phyloP scores from a whole-genome alignment of 2,113 vertebrate species.

The Triplophysa dalaica region DNA sequence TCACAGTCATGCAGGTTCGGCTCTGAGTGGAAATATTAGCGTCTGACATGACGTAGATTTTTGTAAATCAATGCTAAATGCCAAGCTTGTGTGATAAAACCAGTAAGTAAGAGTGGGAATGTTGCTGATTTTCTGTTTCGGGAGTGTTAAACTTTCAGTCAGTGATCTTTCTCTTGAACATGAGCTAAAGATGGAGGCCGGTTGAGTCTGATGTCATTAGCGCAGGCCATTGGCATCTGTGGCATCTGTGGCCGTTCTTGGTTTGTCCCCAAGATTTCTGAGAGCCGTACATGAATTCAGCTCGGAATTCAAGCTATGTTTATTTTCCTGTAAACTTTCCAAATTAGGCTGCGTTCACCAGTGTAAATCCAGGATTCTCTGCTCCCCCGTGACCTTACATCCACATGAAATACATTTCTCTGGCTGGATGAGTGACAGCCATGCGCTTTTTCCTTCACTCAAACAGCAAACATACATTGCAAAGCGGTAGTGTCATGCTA shows the following conservation, averaged over 20 bases:
- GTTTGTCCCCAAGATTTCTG: slow-evolving; percentile 68
- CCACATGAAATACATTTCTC: slow-evolving; percentile 74
- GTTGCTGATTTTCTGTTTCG: too few species aligned
- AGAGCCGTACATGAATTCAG: slow-evolving; percentile 72
- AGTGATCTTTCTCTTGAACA: slow-evolving; percentile 1
- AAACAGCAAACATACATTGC: too few species aligned
- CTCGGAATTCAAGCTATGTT: slow-evolving; percentile 84
- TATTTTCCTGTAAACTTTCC: slow-evolving; percentile 84
- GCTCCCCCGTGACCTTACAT: slow-evolving; percentile 70
- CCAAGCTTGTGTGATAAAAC: too few species aligned
- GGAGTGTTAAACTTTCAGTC: background rate
- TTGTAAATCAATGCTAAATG: too few species aligned
- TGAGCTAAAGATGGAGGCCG: slow-evolving; percentile 1
- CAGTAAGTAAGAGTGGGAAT: too few species aligned
- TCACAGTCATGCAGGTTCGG: too few species aligned
- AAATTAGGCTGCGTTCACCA: slow-evolving; percentile 92
- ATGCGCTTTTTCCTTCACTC: slow-evolving; percentile 60
- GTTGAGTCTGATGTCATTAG: slow-evolving; percentile 35
- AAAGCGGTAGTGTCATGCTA: too few species aligned
- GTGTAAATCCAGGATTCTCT: slow-evolving; percentile 74
- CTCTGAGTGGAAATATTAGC: too few species aligned
- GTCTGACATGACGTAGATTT: too few species aligned
- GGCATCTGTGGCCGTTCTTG: slow-evolving; percentile 56
- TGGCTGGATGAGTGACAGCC: slow-evolving; percentile 65
- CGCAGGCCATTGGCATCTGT: slow-evolving; percentile 63